Base-by-base conservation (phyloP, 35 echinoderm and acorn worm species). In the Strongylocentrotus purpuratus region DNA sequence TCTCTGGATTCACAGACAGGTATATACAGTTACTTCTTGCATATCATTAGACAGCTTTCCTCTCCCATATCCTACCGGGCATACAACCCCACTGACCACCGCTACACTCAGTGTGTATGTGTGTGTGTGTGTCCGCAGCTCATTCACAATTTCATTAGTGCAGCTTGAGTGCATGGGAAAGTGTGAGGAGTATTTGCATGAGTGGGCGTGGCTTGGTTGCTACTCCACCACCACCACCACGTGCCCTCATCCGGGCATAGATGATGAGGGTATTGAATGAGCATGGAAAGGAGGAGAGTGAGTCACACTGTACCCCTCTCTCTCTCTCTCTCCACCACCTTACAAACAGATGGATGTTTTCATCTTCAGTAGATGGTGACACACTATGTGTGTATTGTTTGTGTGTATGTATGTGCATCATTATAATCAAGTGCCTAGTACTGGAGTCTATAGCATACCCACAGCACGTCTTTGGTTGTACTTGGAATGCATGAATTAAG, bases 341-440 rank as follows among this genome's bases (percentile, higher is more conserved):
- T 45, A 46, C 87, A 89, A 89, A 33, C 87, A 89, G 32, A 89
- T 89, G 87, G 33, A 15, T 89, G 32, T 15, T 89, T 45, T 33
- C 12, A 89, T 46, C 87, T 45, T 45, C 0, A 15, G 45, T 46
- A 89, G 87, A 33, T 89, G 20, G 14, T 89, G 15, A 89, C 45
- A 46, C 87, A 89, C 32, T 45, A 5, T 89, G 87, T 89, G 87
- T 41, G 87, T 89, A 33, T 89, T 89, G 87, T 89, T 33, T 89
- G 87, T 33, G 87, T 89, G 87, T 35, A n/a, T 88, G 87, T 89
- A 59, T 59, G 2, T 89, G 33, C 87, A 41, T 89, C 87, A 45
- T 89, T 89, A 89, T 89, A 15, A 46, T 89, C 87, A 46, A 89
- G 87, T 89, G 87, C 25, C 87, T 46, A 4, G 33, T 28, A 15